Evolutionary conservation across 2,113 vertebrate genomes (phyloP), one percentile per base, ranked within the genome.

Genomic region (Syrmaticus mikado): DNA sequence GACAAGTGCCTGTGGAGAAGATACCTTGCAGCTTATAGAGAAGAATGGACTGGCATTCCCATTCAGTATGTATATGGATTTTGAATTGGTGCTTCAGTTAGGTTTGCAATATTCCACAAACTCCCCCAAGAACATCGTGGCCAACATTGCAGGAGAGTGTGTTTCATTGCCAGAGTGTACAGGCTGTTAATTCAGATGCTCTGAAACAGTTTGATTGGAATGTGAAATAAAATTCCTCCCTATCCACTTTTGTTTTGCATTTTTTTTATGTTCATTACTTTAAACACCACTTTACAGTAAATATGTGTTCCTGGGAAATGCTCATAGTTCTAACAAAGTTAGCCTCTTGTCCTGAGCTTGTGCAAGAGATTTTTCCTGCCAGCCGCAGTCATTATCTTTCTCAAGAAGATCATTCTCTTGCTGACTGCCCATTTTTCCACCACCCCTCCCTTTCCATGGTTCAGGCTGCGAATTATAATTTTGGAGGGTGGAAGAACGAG

Each of bases 11-110:
- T 98, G 98, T 77, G 98, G 98, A 77, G 98, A 98, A 60, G 99
- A 99, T 82, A 99, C 98, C 34, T 95, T 99, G 97, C 96, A 98
- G 95, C 98, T 99, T 93, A 99, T 99, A 97, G 97, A 98, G 97
- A 98, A 98, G 92, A 99, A 99, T 24, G 98, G 99, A 96, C 97
- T 99, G 97, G 98, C 98, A 74, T 99, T 99, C 97, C 99, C 99
- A 21, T 99, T 99, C 97, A 98, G 99, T 99, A 97, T 82, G 99
- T 98, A 78, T 75, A 92, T 34, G 32, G 52, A 16, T 62, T 79
- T 90, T 76, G 72, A 57, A 50, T 76, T 80, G 41, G 13, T 74
- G 15, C 38, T 94, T 87, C 61, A 72, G 25, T 38, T 45, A 72
- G 73, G 5, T 86, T 90, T 64, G 84, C 43, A 85, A 52, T 66